Evolutionary conservation across 1,140 invertebrate species (phyloP).

Genomic region (Leguminivora glycinivorella): DNA sequence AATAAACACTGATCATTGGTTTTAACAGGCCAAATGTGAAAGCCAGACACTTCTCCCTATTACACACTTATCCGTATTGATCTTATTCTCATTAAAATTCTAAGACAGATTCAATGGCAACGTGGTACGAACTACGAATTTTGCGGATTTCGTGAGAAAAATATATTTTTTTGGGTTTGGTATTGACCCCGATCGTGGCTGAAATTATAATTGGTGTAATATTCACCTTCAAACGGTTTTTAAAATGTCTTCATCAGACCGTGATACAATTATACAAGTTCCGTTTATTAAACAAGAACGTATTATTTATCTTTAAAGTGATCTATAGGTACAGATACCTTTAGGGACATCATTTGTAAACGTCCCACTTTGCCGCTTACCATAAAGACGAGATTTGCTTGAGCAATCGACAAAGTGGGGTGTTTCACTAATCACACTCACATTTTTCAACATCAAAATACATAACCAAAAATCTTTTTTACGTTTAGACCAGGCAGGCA

Average conservation of each 20-base stretch:
- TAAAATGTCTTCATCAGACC: neutral
- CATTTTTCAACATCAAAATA: too few species aligned
- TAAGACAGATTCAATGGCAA: neutral
- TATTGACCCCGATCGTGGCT: slow-evolving; percentile 15
- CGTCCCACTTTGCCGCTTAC: too few species aligned
- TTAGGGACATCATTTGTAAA: too few species aligned
- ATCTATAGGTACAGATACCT: neutral
- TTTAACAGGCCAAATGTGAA: too few species aligned
- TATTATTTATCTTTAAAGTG: neutral
- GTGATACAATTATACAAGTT: neutral
- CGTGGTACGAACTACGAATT: neutral
- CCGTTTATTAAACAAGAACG: neutral
- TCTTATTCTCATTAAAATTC: neutral
- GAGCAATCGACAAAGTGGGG: too few species aligned
- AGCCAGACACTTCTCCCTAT: too few species aligned
- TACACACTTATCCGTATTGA: too few species aligned
- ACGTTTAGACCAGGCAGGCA: too few species aligned
- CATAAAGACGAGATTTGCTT: too few species aligned
- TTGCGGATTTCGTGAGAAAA: slow-evolving; percentile 1
- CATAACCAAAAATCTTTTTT: too few species aligned
- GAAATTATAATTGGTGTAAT: slow-evolving; percentile 13
- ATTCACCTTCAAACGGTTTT: slow-evolving; percentile 13
- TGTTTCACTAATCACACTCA: too few species aligned
- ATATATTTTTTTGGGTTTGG: slow-evolving; percentile 7
- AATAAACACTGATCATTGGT: too few species aligned